These are phyloP conservation scores for Artibeus jamaicensis DNA, from an alignment of 2,797 vertebrate species.

Conservation along the genomic window DNA sequence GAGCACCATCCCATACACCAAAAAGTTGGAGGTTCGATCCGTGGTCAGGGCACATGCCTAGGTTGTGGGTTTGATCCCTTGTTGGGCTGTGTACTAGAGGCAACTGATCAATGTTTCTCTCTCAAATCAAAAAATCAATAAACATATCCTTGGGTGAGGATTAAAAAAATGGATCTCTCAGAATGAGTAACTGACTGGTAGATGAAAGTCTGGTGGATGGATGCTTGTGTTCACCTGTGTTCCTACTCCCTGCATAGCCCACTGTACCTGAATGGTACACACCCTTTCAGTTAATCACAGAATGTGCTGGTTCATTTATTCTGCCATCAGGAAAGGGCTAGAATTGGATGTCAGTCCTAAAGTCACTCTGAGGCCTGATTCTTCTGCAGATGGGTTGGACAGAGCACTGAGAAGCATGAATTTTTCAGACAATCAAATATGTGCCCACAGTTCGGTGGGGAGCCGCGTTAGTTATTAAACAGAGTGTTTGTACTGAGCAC, in stretches of 20 bases:
- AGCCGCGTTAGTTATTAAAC: not conserved
- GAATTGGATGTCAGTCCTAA: not conserved
- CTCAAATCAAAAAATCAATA: not conserved
- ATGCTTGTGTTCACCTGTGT: not conserved
- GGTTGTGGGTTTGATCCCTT: no score
- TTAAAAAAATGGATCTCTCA: not conserved
- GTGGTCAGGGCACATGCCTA: no score
- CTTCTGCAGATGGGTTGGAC: not conserved
- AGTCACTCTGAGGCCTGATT: not conserved
- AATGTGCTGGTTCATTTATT: not conserved
- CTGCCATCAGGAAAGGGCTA: not conserved
- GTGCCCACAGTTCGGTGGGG: not conserved
- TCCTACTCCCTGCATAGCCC: not conserved
- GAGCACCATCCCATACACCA: not conserved
- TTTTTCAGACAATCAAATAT: not conserved
- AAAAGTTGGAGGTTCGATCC: not conserved
- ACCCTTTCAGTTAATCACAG: not conserved
- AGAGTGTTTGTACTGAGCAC: not conserved
- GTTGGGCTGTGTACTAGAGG: not conserved
- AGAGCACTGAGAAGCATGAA: not conserved
- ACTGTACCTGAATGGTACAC: not conserved
- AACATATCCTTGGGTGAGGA: not conserved
- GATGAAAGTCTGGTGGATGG: not conserved
- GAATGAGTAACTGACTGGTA: not conserved
- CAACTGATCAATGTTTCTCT: not conserved